Conservation (phyloP, 2,797 vertebrate genomes). For the Esox masquinongy region DNA sequence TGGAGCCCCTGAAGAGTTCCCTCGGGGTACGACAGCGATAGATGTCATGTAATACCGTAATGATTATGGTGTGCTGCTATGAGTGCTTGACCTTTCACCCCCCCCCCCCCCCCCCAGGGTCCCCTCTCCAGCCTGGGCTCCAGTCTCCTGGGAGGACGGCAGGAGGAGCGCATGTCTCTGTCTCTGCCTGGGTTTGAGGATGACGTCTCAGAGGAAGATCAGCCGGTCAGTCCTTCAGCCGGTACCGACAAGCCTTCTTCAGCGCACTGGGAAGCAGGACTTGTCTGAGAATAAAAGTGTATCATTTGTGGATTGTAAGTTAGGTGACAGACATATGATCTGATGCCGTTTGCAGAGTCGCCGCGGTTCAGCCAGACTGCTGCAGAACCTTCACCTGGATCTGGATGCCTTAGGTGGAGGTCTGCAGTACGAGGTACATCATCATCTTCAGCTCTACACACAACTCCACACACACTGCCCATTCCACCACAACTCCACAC, state of each 20-base stretch:
- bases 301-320: not conserved
- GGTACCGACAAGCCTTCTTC: not conserved
- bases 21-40: slow-evolving; percentile 52
- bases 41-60: not conserved
- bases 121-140: slow-evolving; percentile 47
- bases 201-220: slow-evolving; percentile 58
- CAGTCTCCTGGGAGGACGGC: slow-evolving; percentile 60
- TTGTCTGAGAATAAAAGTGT: not conserved
- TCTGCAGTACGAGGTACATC: slow-evolving; percentile 83
- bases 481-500: not conserved
- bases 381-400: slow-evolving; percentile 84
- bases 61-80: not conserved
- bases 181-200: slow-evolving; percentile 50
- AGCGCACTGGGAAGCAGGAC: not conserved
- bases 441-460: not conserved
- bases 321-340: not conserved
- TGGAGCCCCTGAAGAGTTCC: slow-evolving; percentile 71
- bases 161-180: slow-evolving; percentile 66
- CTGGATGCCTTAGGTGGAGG: slow-evolving; percentile 76
- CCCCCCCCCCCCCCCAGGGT: slow-evolving; percentile 40
- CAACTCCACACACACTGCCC: not conserved
- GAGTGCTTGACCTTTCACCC: not conserved
- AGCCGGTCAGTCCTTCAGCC: not conserved
- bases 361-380: slow-evolving; percentile 57
- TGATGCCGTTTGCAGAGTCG: slow-evolving; percentile 58